phyloP scores from a whole-genome alignment of 1,140 invertebrate species.

The Manduca sexta region DNA sequence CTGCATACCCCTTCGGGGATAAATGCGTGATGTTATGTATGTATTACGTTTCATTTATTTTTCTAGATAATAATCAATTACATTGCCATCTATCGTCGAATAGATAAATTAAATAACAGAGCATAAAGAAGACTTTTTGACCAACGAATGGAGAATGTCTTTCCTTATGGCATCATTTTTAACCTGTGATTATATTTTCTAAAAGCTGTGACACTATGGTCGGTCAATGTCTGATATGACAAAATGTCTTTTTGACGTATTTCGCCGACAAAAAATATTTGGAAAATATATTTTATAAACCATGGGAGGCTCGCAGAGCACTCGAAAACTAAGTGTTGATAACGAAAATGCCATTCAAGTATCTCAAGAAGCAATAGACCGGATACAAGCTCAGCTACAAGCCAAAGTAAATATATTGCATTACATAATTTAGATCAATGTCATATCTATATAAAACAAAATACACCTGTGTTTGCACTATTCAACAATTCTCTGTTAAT shows the following conservation, averaged over 20 bases:
- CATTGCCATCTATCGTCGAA: too few species aligned
- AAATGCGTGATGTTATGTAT: too few species aligned
- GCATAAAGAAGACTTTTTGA: too few species aligned
- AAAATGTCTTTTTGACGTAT: slow-evolving; percentile 62
- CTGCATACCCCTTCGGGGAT: too few species aligned
- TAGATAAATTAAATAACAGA: too few species aligned
- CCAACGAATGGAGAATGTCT: too few species aligned
- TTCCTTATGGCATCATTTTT: too few species aligned
- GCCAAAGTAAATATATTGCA: slow-evolving; percentile 57
- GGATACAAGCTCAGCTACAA: slow-evolving; percentile 57
- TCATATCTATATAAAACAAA: slow-evolving; percentile 47
- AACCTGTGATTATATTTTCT: neutral
- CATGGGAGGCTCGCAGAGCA: slow-evolving; percentile 66
- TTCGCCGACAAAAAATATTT: slow-evolving; percentile 56
- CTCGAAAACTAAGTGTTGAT: slow-evolving; percentile 60
- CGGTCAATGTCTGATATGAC: slow-evolving; percentile 17
- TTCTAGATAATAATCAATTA: too few species aligned
- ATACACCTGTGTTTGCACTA: neutral
- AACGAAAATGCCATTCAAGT: slow-evolving; percentile 66
- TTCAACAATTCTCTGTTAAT: too few species aligned
- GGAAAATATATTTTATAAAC: slow-evolving; percentile 49
- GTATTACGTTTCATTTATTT: too few species aligned
- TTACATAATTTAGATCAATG: slow-evolving; percentile 71
- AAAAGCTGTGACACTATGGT: too few species aligned
- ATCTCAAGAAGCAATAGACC: slow-evolving; percentile 59